Percentiles rank a stretch among this genome's conserved stretches.
phyloP scores from a whole-genome alignment of 2,888 invertebrate genomes.

The Galerucella calmariensis region DNA sequence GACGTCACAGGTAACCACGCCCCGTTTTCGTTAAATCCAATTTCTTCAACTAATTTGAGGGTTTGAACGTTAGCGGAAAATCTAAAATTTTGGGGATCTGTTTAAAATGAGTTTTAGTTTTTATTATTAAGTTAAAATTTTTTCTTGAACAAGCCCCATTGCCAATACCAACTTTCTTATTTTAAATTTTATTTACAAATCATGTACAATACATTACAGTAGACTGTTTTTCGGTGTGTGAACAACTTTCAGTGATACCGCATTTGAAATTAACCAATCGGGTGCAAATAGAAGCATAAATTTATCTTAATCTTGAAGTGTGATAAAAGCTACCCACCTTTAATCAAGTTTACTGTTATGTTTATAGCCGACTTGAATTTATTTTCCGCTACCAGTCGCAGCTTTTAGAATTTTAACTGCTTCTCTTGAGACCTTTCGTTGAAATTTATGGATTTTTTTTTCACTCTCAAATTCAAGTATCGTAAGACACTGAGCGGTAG shows the following conservation, averaged over 20 bases:
- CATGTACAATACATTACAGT: too few relatives aligned
- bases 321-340: conserved; percentile 24
- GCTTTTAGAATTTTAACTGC: conserved; percentile 26
- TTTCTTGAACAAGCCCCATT: too few relatives aligned
- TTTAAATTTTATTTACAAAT: too few relatives aligned
- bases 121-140: too few relatives aligned
- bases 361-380: conserved; percentile 36
- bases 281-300: conserved; percentile 20
- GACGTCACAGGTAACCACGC: too few relatives aligned
- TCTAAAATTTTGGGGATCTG: too few relatives aligned
- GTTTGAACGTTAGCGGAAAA: too few relatives aligned
- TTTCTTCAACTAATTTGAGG: too few relatives aligned
- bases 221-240: not conserved
- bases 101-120: too few relatives aligned
- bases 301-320: conserved; percentile 22
- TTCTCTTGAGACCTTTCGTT: conserved; percentile 16
- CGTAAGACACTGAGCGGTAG: conserved; percentile 4
- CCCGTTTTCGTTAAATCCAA: too few relatives aligned
- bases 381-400: conserved; percentile 23
- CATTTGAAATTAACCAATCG: not conserved
- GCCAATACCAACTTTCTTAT: too few relatives aligned
- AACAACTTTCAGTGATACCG: not conserved
- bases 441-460: conserved; percentile 26
- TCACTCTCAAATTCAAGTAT: conserved; percentile 5
- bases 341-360: conserved; percentile 36